Evolutionary conservation across 2,113 vertebrate species (phyloP), one percentile per base, ranked within the genome.

Genomic region (Bubo scandiacus): DNA sequence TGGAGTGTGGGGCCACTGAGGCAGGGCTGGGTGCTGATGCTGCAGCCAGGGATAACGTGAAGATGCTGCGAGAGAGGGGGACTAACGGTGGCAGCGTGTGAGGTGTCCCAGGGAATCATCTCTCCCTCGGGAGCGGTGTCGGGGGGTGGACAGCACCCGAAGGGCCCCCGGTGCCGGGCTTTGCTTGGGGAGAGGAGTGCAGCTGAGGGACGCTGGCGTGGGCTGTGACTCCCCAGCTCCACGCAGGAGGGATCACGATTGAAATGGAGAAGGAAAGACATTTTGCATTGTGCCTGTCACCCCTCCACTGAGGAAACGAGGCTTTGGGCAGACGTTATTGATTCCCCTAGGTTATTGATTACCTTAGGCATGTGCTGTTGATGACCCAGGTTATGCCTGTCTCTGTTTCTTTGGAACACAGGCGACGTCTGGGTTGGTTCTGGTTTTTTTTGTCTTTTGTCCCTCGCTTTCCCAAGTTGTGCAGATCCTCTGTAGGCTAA

Each of bases 391-490:
- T 63, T 68, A 4, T 29, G 55, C 49, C 83, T 10, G 29, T 19
- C 67, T 86, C 73, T 38, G 0, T 70, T 70, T 23, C 75, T 73
- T 23, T 27, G n/a, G 17, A 20, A 75, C 30, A 47, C 87, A 67
- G 71, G 73, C 20, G 7, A 36, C 3, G 45, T 7, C 81, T 81
- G 81, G 29, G 12, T 58, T 81, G 11, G 58, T n/a, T 72, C 20
- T 1, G 22, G 10, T 26, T 47, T 30, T 81, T 45, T 36, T 32
- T 15, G 23, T 25, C 81, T 89, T 96, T 95, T 97, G 77, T 94
- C 91, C 88, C 49, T 87, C 12, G 40, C 80, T 90, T 86, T 23
- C 57, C 54, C 40, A 92, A 92, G 93, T 95, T 95, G 74, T 92
- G 52, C 49, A 27, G 94, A 68, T 93, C 78, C 70, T 70, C 75